Evolutionary conservation across 1,140 invertebrate species (phyloP), one percentile per base, ranked within the genome.

Genomic region (Micrasema minimum): DNA sequence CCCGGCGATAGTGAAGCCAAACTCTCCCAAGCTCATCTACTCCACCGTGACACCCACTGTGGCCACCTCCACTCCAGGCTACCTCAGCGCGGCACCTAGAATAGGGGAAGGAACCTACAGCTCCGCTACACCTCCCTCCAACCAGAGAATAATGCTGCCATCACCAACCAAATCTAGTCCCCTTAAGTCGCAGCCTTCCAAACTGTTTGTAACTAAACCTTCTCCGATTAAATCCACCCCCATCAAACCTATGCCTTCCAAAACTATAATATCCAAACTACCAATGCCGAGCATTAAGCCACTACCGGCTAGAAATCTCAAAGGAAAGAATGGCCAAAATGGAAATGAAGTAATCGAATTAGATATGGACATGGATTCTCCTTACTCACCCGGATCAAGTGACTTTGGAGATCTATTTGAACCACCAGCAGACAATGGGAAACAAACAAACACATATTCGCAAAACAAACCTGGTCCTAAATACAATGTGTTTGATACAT

Each of bases 381-480:
- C 94, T 0, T 94, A 94, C 81, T 94, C 92, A 20, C 93, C 93
- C 0, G 93, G 91, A 22, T 93, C 92, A 2, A 91, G 89, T 71
- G 90, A 95, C 77, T 93, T 92, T 76, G 92, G 93, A 77, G 93
- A 94, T 79, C 85, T 95, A 38, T 95, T 95, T 82, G 92, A 94
- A 81, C 93, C 93, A 23, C 93, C 93, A 16, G 82, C 84, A n/a
- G 85, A 85, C 23, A 82, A 81, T 70, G 82, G 81, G 16, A 84
- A 80, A 67, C 81, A 78, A 31, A 55, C 76, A 71, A 62, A 76
- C 66, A 50, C 74, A 69, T 76, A 12, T 69, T 64, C 71, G 66
- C 59, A 79, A 0, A 86, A 85, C 68, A 62, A 61, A 26, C 57
- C 55, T 12, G 76, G 65, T 31, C 74, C 74, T 23, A 85, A 86